These are phyloP conservation scores for Sicus ferrugineus DNA, from an alignment of 2,888 invertebrate genomes.

Conservation along the genomic window DNA sequence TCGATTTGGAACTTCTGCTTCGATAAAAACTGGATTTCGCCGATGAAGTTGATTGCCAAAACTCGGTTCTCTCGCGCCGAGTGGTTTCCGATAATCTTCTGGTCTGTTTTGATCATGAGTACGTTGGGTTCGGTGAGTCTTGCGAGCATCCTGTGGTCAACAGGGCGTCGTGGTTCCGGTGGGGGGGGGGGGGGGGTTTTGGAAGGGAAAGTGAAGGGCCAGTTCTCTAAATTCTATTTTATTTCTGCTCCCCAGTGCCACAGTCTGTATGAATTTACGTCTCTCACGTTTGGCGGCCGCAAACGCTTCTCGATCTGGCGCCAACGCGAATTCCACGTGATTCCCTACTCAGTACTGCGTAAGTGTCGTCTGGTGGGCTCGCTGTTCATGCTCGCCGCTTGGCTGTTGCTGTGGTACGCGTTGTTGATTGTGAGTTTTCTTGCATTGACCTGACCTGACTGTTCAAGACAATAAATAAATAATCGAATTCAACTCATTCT, in stretches of 20 bases:
- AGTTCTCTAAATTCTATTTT: background rate
- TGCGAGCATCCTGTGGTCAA: too few species aligned
- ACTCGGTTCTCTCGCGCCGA: too few species aligned
- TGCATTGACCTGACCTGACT: too few species aligned
- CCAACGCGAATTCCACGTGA: slow-evolving; percentile 44
- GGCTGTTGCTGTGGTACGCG: slow-evolving; percentile 48
- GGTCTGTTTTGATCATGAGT: slow-evolving; percentile 47
- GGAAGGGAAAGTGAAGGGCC: background rate
- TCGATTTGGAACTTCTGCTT: too few species aligned
- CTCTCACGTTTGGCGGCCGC: slow-evolving; percentile 34
- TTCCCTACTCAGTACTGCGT: slow-evolving; percentile 47
- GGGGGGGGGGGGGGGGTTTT: too few species aligned
- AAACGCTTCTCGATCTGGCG: slow-evolving; percentile 46
- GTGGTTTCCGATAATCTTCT: slow-evolving; percentile 51
- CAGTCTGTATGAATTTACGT: slow-evolving; percentile 41
- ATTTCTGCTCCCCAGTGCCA: slow-evolving; percentile 39
- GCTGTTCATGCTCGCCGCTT: slow-evolving; percentile 48
- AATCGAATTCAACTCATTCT: background rate
- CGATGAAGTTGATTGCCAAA: too few species aligned
- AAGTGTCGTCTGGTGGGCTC: slow-evolving; percentile 49
- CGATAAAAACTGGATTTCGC: too few species aligned
- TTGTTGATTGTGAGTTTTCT: slow-evolving; percentile 41
- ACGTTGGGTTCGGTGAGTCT: slow-evolving; percentile 49
- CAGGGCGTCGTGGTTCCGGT: too few species aligned
- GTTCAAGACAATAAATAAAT: too few species aligned